These are phyloP conservation scores for Spizaetus ornatus DNA, from an alignment of 2,113 vertebrate species.

Conservation along the genomic window DNA sequence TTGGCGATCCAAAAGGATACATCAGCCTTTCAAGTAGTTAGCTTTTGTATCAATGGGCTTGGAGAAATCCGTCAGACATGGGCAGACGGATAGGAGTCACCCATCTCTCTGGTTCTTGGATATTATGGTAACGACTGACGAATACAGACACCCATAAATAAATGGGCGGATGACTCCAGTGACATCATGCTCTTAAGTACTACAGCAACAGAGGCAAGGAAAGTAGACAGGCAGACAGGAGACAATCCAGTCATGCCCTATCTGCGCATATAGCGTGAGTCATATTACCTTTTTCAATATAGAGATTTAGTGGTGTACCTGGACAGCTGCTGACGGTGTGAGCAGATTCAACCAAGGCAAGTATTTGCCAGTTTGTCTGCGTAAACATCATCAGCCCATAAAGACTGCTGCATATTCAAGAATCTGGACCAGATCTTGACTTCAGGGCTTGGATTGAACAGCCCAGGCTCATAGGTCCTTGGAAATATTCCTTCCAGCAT, in stretches of 20 bases:
- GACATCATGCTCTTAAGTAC: background rate
- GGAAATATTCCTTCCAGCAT: background rate
- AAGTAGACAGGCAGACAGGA: background rate
- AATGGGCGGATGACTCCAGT: background rate
- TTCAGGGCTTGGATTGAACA: background rate
- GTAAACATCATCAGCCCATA: background rate
- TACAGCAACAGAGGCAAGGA: background rate
- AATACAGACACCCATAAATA: background rate
- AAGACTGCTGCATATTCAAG: background rate
- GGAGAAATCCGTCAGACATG: background rate
- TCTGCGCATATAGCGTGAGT: rapidly evolving
- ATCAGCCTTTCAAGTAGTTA: background rate
- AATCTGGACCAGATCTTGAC: background rate
- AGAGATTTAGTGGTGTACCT: background rate
- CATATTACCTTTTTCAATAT: background rate
- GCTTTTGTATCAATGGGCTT: background rate
- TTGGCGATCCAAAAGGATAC: background rate
- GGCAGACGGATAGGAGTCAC: background rate
- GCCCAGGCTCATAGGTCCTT: background rate
- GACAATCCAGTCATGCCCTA: background rate
- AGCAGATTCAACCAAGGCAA: background rate
- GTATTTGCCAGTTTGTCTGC: background rate
- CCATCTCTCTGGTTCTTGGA: background rate
- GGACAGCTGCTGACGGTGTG: background rate
- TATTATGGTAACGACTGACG: rapidly evolving